These are phyloP conservation scores for Calliphora vicina DNA, from an alignment of 1,140 invertebrate genomes.

Conservation along the genomic window DNA sequence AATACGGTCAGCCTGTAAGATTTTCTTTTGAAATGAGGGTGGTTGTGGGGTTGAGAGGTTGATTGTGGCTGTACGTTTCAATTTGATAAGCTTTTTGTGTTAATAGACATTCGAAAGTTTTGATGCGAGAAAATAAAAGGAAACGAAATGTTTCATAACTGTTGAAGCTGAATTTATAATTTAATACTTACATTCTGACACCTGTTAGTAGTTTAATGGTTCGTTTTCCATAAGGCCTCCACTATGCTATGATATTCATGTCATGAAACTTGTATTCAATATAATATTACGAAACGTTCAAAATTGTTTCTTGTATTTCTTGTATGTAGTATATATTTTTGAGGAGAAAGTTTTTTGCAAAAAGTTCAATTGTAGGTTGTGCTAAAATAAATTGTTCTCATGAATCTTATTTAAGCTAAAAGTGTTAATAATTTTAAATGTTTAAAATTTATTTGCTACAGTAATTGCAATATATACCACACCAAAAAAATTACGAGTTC, in stretches of 20 bases:
- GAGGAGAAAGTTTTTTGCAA: no score
- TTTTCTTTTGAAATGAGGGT: background rate
- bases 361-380: background rate
- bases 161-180: background rate
- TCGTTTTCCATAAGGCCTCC: background rate
- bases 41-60: background rate
- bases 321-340: no score
- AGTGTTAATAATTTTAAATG: background rate
- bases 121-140: background rate
- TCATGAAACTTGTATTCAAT: background rate
- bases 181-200: constrained; percentile 16
- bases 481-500: no score
- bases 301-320: no score
- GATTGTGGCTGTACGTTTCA: background rate
- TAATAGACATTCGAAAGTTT: constrained; percentile 23
- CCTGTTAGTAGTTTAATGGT: constrained; percentile 29
- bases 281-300: background rate
- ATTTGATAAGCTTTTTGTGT: constrained; percentile 20
- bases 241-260: background rate
- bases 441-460: no score
- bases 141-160: constrained; percentile 2
- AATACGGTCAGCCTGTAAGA: background rate
- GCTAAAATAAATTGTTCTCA: background rate
- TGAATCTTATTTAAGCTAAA: background rate
- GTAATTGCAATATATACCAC: no score